Evolutionary conservation across 1,140 invertebrate species (phyloP), one percentile per base, ranked within the genome.

Genomic region (Uloborus diversus): DNA sequence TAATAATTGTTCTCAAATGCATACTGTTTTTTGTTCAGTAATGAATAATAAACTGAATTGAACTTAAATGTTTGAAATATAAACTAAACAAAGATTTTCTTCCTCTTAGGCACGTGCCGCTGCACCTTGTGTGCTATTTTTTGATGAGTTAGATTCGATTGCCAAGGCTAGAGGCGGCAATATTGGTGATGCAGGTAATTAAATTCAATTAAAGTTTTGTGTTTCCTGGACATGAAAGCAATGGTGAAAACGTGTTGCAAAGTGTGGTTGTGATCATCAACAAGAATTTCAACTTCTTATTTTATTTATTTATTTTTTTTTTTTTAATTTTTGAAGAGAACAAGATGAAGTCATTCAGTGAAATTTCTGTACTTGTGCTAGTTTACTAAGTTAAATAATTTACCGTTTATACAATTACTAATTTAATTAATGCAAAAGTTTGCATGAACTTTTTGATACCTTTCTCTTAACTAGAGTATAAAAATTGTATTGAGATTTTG

Each of bases 111-210:
- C 98, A 51, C 91, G 98, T 85, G 95, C 97, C n/a, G 98, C 98
- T 82, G 97, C 98, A 14, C 98, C 98, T 1, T 99, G 98, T 88
- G 97, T 99, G 53, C 87, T 99, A 23, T 99, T 99, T 91, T 99
- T 99, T 87, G 98, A 99, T 88, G 98, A 99, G 88, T 90, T 99
- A 88, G 98, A 99, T 89, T 99, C 97, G 5, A 99, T 99, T 86
- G 98, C 98, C 28, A 99, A 99, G 88, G 94, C 98, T 28, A 92
- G 98, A 88, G 98, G 98, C 83, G 98, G 97, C 20, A 96, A 92
- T 85, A 92, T 96, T 59, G 97, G 97, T 51, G 98, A 99, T 89
- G 98, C 96, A 81, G 98, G 79, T 81, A 71, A 32, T 14, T 13
- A 30, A 56, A 14, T 9, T 1, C 9, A 14, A n/a, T 56, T 14